Percentiles rank a stretch among this genome's conserved stretches.
These are phyloP conservation scores for Apomyelois bistriatella DNA, from an alignment of 2,888 invertebrate species.

Conservation along the genomic window DNA sequence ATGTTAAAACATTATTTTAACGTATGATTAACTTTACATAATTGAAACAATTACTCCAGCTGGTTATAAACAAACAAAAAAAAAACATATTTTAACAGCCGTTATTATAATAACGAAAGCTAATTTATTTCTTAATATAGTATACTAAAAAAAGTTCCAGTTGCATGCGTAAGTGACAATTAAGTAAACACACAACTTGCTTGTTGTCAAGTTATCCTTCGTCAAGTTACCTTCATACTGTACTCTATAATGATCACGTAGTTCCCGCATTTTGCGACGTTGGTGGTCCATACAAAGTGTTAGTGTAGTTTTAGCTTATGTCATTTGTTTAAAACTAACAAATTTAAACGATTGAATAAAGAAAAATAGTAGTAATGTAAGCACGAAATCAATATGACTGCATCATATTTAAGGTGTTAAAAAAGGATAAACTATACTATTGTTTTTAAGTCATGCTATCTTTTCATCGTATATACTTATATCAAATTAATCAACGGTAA, in stretches of 20 bases:
- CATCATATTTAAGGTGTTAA: too few species aligned
- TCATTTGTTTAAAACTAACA: background rate
- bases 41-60: background rate
- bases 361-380: too few species aligned
- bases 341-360: too few species aligned
- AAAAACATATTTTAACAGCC: slow-evolving; percentile 19
- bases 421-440: too few species aligned
- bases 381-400: too few species aligned
- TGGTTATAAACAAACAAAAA: background rate
- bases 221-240: background rate
- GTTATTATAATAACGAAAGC: slow-evolving; percentile 14
- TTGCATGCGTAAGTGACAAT: slow-evolving; percentile 12
- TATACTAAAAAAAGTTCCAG: background rate
- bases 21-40: background rate
- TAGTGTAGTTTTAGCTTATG: background rate
- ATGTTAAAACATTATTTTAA: background rate
- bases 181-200: slow-evolving; percentile 6
- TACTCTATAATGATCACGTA: background rate
- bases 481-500: too few species aligned
- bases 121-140: slow-evolving; percentile 2
- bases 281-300: background rate
- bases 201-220: background rate
- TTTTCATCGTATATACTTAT: too few species aligned
- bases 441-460: too few species aligned
- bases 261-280: background rate